These are phyloP conservation scores for Marmota flaviventris DNA, from an alignment of 2,113 vertebrate genomes.

Conservation along the genomic window DNA sequence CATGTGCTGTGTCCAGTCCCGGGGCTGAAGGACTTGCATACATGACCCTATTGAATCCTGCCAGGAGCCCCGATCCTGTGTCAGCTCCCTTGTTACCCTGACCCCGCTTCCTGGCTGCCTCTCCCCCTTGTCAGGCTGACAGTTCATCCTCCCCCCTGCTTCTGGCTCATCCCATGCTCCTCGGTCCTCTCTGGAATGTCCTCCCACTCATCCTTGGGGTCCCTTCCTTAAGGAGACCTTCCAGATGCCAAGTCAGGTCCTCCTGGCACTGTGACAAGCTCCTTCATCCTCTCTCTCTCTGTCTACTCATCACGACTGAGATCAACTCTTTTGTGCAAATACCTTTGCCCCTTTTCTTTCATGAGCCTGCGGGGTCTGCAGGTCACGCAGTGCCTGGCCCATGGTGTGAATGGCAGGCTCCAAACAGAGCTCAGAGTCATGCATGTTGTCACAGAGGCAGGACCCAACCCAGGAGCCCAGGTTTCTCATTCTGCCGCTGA, in stretches of 20 bases:
- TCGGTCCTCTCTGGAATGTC: neutral
- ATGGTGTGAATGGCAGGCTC: neutral
- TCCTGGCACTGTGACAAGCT: neutral
- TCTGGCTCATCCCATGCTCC: neutral
- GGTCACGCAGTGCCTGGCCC: neutral
- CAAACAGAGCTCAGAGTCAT: neutral
- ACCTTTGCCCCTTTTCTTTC: neutral
- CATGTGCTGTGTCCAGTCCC: fast-evolving
- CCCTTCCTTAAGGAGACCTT: neutral
- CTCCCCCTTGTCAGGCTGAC: neutral
- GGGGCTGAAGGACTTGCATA: fast-evolving
- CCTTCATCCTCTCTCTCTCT: neutral
- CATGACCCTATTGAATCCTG: neutral
- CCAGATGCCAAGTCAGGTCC: neutral
- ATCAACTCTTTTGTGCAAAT: neutral
- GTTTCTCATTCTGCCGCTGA: neutral
- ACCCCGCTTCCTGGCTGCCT: neutral
- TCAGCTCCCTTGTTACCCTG: neutral
- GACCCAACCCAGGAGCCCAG: neutral
- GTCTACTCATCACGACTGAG: neutral
- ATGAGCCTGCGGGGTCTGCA: neutral
- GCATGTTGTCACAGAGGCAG: neutral
- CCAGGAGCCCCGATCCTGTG: neutral
- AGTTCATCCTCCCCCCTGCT: neutral
- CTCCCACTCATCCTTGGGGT: neutral